phyloP scores from a whole-genome alignment of 2,797 vertebrate genomes.

The Gymnothorax reevesii region DNA sequence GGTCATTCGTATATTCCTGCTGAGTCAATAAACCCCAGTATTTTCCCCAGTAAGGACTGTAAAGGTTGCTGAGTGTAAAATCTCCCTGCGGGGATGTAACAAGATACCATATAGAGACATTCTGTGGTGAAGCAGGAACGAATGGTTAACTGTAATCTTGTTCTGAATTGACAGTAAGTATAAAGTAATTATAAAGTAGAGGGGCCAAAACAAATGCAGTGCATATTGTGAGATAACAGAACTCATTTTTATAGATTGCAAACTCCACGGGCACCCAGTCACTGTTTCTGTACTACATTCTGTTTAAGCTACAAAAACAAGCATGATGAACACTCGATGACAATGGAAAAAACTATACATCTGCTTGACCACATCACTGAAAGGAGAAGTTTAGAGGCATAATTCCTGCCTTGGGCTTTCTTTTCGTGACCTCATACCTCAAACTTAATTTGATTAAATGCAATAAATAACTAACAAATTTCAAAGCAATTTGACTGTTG shows the following conservation, averaged over 20 bases:
- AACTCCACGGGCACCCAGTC: background rate
- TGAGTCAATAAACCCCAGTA: conserved; percentile 1
- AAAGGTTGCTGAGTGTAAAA: conserved; percentile 3
- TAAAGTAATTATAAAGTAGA: background rate
- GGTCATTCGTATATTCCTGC: background rate
- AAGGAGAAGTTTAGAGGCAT: background rate
- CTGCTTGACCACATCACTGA: background rate
- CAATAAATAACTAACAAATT: background rate
- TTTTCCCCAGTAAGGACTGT: background rate
- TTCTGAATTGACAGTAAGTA: conserved; percentile 8
- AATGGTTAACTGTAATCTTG: background rate
- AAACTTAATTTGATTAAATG: background rate
- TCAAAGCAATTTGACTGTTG: background rate
- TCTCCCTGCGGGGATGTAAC: background rate
- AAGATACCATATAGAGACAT: background rate
- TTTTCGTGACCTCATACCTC: background rate
- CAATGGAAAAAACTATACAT: background rate
- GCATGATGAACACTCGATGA: background rate
- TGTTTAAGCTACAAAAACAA: background rate
- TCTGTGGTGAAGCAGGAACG: background rate
- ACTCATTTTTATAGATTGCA: background rate
- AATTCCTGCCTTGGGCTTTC: background rate
- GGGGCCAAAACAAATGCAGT: background rate
- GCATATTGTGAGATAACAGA: background rate
- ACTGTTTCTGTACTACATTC: background rate